Percentiles rank a stretch among this genome's conserved stretches.
Conservation (phyloP, 2,888 invertebrate species). For the Lithophane leautieri region DNA sequence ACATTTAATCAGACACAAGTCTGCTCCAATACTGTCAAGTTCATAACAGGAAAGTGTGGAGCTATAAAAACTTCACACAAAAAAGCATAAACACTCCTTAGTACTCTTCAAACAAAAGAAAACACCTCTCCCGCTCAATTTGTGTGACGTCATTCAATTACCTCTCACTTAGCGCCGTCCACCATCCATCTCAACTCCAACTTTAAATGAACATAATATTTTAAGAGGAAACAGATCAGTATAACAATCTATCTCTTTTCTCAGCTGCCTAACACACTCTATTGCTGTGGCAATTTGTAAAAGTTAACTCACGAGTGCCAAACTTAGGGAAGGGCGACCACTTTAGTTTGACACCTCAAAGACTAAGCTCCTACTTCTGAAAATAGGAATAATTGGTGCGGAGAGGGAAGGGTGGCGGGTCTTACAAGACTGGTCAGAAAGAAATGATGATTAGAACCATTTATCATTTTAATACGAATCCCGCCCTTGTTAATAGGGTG, state of each 20-base stretch:
- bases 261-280: conserved; percentile 83
- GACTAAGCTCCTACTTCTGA: conserved; percentile 36
- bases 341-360: conserved; percentile 66
- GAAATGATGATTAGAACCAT: conserved; percentile 87
- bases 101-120: conserved; percentile 43
- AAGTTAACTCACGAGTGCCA: conserved; percentile 84
- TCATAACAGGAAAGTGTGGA: neutral
- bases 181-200: conserved; percentile 68
- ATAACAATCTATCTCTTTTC: conserved; percentile 84
- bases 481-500: conserved; percentile 87
- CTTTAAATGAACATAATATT: conserved; percentile 75
- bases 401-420: conserved; percentile 52
- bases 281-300: conserved; percentile 87
- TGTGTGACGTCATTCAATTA: conserved; percentile 65
- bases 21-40: neutral
- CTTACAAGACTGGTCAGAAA: conserved; percentile 71
- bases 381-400: conserved; percentile 19
- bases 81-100: conserved; percentile 6
- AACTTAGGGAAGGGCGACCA: conserved; percentile 82
- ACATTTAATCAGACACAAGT: neutral
- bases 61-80: conserved; percentile 14
- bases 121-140: conserved; percentile 55
- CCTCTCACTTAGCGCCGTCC: conserved; percentile 64
- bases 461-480: conserved; percentile 89
- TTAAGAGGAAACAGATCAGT: conserved; percentile 82